Evolutionary conservation across 64 coral and sea anemone genomes (phyloP).

Genomic region (Montipora efflorescens): DNA sequence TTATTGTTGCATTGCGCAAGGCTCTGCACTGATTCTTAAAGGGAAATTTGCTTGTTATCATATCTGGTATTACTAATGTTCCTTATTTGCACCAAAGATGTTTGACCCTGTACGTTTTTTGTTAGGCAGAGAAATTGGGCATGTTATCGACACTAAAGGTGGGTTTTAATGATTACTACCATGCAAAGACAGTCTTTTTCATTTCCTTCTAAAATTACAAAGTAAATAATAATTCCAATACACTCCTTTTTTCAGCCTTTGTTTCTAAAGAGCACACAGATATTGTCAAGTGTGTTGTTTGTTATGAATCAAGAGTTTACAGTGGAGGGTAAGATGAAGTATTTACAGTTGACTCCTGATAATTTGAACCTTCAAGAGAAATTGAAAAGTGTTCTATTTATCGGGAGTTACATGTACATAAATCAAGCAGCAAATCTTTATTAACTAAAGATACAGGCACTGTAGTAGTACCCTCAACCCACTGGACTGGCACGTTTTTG

Average conservation of each 20-base stretch:
- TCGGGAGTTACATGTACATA: neutral
- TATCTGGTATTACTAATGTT: too few relatives aligned
- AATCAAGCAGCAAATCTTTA: too few relatives aligned
- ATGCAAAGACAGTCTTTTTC: too few relatives aligned
- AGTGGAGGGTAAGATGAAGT: slow-evolving; percentile 88
- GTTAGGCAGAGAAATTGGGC: slow-evolving; percentile 84
- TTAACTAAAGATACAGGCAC: too few relatives aligned
- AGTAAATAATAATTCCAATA: neutral
- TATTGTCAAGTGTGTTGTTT: slow-evolving; percentile 94
- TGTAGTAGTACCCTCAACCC: too few relatives aligned
- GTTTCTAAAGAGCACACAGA: slow-evolving; percentile 84
- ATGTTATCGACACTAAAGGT: slow-evolving; percentile 97
- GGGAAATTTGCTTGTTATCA: too few relatives aligned
- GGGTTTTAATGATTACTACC: neutral
- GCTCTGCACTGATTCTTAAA: too few relatives aligned
- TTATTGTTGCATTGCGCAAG: too few relatives aligned
- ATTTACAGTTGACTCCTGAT: too few relatives aligned
- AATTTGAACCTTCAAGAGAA: neutral
- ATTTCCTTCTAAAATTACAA: too few relatives aligned
- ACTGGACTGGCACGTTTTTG: too few relatives aligned
- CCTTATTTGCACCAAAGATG: too few relatives aligned
- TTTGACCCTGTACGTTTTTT: neutral
- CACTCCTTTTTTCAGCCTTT: slow-evolving; percentile 61
- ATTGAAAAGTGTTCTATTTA: neutral
- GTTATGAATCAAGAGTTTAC: slow-evolving; percentile 89